Percentiles rank a stretch among this genome's conserved stretches.
phyloP scores from a whole-genome alignment of 2,113 vertebrate species.

The Azemiops feae region DNA sequence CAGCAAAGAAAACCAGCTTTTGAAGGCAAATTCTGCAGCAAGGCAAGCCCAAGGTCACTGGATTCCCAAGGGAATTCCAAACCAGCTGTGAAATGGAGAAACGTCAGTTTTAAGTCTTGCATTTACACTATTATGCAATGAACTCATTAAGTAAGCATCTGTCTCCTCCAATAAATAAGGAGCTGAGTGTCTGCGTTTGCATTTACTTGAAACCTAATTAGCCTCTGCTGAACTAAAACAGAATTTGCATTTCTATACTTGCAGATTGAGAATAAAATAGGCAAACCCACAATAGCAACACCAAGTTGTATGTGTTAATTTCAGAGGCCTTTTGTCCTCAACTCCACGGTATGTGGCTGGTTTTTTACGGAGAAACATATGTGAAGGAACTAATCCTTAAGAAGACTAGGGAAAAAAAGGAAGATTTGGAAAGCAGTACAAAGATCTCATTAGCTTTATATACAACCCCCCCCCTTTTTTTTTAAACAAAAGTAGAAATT shows the following conservation, averaged over 20 bases:
- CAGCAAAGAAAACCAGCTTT: conserved; percentile 28
- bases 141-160: conserved; percentile 60
- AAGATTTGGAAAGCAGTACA: not conserved
- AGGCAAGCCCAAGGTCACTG: conserved; percentile 58
- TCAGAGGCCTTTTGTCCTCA: not conserved
- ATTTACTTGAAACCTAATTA: conserved; percentile 21
- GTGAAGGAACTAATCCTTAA: not conserved
- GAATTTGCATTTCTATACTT: not conserved
- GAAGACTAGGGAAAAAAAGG: not conserved
- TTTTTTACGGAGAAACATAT: not conserved
- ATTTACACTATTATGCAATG: conserved; percentile 48
- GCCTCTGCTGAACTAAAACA: conserved; percentile 26
- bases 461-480: not conserved
- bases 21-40: conserved; percentile 30
- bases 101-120: conserved; percentile 51
- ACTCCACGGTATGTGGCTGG: not conserved
- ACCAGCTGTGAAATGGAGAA: conserved; percentile 61
- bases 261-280: not conserved
- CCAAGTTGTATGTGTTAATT: not conserved
- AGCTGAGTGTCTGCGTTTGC: conserved; percentile 28
- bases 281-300: not conserved
- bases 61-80: conserved; percentile 61
- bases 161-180: conserved; percentile 28
- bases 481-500: not conserved
- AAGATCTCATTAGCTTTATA: not conserved